These are phyloP conservation scores for Arbacia lixula DNA, from an alignment of 53 echinoderm and acorn worm genomes.

Conservation along the genomic window DNA sequence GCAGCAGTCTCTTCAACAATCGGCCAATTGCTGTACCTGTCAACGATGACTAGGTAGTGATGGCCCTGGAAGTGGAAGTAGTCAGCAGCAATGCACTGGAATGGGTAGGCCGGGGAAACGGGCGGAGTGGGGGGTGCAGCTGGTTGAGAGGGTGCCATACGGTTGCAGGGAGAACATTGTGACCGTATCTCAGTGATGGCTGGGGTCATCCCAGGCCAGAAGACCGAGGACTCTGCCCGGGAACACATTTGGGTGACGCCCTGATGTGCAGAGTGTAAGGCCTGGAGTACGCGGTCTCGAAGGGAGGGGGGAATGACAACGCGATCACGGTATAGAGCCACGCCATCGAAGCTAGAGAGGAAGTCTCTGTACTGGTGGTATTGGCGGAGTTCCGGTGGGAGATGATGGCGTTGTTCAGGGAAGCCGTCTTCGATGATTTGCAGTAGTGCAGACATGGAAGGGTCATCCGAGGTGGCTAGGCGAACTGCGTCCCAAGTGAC, in stretches of 20 bases:
- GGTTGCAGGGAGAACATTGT: constrained; percentile 50
- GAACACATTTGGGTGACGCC: constrained; percentile 67
- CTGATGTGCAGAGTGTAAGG: constrained; percentile 71
- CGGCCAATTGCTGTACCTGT: constrained; percentile 66
- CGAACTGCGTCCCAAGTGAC: constrained; percentile 54
- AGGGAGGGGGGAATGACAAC: constrained; percentile 67
- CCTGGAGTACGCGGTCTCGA: constrained; percentile 33
- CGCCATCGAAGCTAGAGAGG: constrained; percentile 55
- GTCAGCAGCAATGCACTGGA: constrained; percentile 63
- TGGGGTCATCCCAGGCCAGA: constrained; percentile 68
- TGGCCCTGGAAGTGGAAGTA: constrained; percentile 63
- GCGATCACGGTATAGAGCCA: constrained; percentile 58
- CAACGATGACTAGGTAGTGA: constrained; percentile 51
- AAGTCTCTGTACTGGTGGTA: constrained; percentile 40
- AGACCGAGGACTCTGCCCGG: constrained; percentile 58
- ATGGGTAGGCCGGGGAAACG: constrained; percentile 55
- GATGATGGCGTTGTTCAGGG: constrained; percentile 36
- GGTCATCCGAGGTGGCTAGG: constrained; percentile 36
- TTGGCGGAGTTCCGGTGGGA: constrained; percentile 51
- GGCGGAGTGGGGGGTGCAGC: constrained; percentile 57
- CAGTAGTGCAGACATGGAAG: constrained; percentile 27
- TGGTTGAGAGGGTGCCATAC: constrained; percentile 65
- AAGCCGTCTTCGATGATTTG: constrained; percentile 50
- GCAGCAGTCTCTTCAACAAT: constrained; percentile 39
- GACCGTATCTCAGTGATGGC: constrained; percentile 40